A percentile compares a stretch with the other conserved stretches of the same genome.
These are phyloP conservation scores for Holcopasites calliopsidis DNA, from an alignment of 1,140 invertebrate genomes.

Conservation along the genomic window DNA sequence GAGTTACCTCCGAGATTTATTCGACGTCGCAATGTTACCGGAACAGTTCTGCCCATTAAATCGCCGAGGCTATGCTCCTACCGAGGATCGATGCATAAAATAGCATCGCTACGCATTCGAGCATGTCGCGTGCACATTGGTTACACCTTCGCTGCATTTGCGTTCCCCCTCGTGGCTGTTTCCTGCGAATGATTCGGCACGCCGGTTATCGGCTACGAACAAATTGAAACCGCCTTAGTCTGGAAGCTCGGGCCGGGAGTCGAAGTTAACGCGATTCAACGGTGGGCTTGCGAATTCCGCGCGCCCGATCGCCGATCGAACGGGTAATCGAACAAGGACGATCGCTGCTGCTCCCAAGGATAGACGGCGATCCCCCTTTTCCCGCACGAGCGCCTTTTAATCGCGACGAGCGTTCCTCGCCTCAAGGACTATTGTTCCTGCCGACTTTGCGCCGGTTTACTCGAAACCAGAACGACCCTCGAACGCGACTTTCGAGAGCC, in stretches of 20 bases:
- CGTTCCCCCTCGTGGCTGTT: not conserved
- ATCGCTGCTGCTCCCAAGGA: not conserved
- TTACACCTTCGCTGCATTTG: not conserved
- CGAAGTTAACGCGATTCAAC: constrained; percentile 60
- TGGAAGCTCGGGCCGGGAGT: constrained; percentile 49
- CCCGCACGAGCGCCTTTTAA: not conserved
- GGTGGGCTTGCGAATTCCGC: constrained; percentile 11
- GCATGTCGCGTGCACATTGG: not conserved
- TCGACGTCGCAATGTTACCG: not conserved
- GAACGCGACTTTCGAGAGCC: constrained; percentile 20
- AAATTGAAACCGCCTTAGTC: constrained; percentile 60
- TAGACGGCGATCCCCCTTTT: not conserved
- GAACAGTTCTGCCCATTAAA: constrained; percentile 9
- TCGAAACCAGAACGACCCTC: constrained; percentile 21
- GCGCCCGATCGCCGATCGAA: constrained; percentile 18
- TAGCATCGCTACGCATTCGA: constrained; percentile 4
- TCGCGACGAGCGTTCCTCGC: constrained; percentile 14
- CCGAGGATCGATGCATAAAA: constrained; percentile 5
- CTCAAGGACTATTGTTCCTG: constrained; percentile 20
- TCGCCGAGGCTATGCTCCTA: not conserved
- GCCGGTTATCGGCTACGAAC: constrained; percentile 31
- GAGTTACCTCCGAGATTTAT: constrained; percentile 4
- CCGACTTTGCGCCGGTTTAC: not conserved
- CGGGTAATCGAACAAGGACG: constrained; percentile 5
- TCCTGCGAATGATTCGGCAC: constrained; percentile 10